A percentile compares a stretch with the other conserved stretches of the same genome.
Evolutionary conservation across 2,888 invertebrate genomes (phyloP).

Genomic region (Pheosia tremula): DNA sequence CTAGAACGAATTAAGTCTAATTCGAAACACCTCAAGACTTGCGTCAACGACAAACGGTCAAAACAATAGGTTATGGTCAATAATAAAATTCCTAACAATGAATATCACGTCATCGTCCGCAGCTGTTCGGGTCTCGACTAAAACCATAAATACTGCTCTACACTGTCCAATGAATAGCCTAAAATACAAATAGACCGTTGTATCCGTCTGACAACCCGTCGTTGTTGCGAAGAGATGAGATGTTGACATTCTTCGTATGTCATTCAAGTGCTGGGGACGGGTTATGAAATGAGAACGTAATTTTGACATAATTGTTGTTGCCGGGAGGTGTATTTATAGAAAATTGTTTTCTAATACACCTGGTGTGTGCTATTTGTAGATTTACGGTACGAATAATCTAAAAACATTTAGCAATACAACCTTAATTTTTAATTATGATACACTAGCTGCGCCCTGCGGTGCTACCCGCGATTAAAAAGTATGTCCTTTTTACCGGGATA

Average conservation of each 20-base stretch:
- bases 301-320: conserved; percentile 19
- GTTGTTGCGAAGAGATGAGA: conserved; percentile 42
- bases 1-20: conserved; percentile 14
- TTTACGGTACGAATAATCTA: background rate
- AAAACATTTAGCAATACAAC: background rate
- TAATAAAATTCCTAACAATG: conserved; percentile 66
- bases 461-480: too few species aligned
- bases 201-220: conserved; percentile 44
- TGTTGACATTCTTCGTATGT: conserved; percentile 40
- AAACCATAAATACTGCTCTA: conserved; percentile 49
- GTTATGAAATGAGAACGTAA: conserved; percentile 21
- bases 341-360: conserved; percentile 1
- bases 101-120: conserved; percentile 56
- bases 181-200: conserved; percentile 52
- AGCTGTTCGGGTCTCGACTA: conserved; percentile 54
- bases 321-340: conserved; percentile 12
- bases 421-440: background rate
- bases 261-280: conserved; percentile 31
- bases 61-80: conserved; percentile 67
- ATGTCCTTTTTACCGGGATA: too few species aligned
- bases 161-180: conserved; percentile 44
- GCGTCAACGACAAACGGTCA: conserved; percentile 48
- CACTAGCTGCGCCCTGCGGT: too few species aligned
- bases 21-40: conserved; percentile 30
- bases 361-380: conserved; percentile 24